Evolutionary conservation across 2,797 vertebrate species (phyloP).

Genomic region (Tolypeutes matacus): DNA sequence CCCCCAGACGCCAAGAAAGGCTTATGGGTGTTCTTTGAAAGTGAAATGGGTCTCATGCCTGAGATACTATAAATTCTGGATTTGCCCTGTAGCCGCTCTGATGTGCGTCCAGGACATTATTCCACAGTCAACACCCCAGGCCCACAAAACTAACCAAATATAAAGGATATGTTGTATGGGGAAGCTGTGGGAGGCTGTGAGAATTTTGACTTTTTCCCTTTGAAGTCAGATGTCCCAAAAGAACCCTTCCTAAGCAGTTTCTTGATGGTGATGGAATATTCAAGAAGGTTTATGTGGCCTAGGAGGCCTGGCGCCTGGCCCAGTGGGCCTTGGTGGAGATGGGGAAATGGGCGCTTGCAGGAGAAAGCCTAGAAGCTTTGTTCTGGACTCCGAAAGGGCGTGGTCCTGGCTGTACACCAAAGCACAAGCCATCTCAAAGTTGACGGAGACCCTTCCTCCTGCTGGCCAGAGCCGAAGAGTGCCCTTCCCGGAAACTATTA

Average conservation of each 20-base stretch:
- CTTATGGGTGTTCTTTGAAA: not conserved
- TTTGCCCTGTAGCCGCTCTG: constrained; percentile 1
- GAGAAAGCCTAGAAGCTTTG: not conserved
- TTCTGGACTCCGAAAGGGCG: not conserved
- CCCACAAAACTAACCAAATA: not conserved
- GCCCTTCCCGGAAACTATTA: not conserved
- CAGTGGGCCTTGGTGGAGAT: constrained; percentile 23
- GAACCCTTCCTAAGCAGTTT: not conserved
- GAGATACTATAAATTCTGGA: not conserved
- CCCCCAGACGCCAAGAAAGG: not conserved
- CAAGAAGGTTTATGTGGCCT: constrained; percentile 76
- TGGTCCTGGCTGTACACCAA: accelerated
- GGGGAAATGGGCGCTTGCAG: not conserved
- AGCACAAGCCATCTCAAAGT: not conserved
- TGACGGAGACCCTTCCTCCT: not conserved
- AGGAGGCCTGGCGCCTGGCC: not conserved
- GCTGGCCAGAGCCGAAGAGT: not conserved
- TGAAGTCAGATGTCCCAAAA: not conserved
- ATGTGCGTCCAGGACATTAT: constrained; percentile 34
- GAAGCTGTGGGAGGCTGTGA: not conserved
- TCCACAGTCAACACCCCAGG: not conserved
- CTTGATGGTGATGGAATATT: constrained; percentile 72
- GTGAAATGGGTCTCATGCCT: not conserved
- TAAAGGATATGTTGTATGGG: not conserved
- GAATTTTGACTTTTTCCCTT: not conserved